These are phyloP conservation scores for Aurelia sp. DNA, from an alignment of 30 jellyfish, hydroid and myxozoan genomes.

Conservation along the genomic window DNA sequence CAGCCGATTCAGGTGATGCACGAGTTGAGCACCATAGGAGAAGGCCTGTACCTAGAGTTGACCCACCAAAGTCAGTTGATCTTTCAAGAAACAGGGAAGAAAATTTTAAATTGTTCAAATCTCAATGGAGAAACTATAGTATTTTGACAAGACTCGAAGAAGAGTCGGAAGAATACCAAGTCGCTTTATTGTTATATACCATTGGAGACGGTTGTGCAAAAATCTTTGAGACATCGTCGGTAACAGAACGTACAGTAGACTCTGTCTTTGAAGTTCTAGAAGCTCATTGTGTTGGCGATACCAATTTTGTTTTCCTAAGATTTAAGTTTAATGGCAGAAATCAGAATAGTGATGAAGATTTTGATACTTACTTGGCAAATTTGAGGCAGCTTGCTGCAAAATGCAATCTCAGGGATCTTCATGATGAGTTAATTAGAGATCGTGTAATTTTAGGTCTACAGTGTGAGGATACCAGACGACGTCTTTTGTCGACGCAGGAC, in stretches of 20 bases:
- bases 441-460: conserved; percentile 40
- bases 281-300: conserved; percentile 54
- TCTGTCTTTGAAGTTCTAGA: no score
- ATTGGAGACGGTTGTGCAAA: conserved; percentile 58
- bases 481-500: no score
- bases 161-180: conserved; percentile 48
- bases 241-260: conserved; percentile 34
- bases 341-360: no score
- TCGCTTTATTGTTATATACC: conserved; percentile 54
- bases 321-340: conserved; percentile 48
- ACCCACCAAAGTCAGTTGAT: conserved; percentile 51
- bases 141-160: conserved; percentile 36
- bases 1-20: conserved; percentile 28
- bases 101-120: no score
- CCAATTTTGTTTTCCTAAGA: conserved; percentile 9
- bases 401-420: conserved; percentile 36
- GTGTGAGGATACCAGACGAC: no score
- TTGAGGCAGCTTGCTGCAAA: conserved; percentile 55
- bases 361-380: conserved; percentile 1
- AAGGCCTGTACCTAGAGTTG: conserved; percentile 52
- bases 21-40: conserved; percentile 33
- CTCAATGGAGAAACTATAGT: conserved; percentile 50
- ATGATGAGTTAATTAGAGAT: no score
- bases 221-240: conserved; percentile 47
- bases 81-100: conserved; percentile 58